Base-by-base conservation (phyloP, 2,113 vertebrate species). In the Cairina moschata region DNA sequence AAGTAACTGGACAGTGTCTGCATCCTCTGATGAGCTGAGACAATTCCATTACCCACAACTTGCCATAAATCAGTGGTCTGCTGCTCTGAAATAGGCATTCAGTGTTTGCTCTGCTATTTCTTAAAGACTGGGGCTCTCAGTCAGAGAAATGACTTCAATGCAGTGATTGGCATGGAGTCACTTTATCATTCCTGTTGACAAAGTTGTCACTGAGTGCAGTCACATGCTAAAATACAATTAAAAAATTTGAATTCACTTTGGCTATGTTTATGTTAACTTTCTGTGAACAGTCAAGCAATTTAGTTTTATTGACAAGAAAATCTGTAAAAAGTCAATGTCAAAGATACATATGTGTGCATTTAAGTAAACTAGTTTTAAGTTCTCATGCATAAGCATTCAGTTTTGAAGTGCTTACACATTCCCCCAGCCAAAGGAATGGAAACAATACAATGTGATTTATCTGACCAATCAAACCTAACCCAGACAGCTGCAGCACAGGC, bases 371-470 rank as follows among this genome's bases (percentile, higher is more conserved):
- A 86, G 95, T 73, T 95, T 77, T 90, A 93, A 88, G 82, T 95
- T 95, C 91, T 94, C 87, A 91, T 94, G 91, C 95, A 96, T 95
- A 94, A 95, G 93, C 85, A 93, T 92, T 96, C 79, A 62, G 91
- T 96, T 96, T 90, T 94, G 91, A 96, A 95, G 90, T 96, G 93
- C 94, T 96, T 97, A 93, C 90, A 94, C 91, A 92, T 95, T 97
- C 71, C 55, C 82, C 14, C 84, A 95, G 93, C 87, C 87, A 95
- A 93, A 94, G 93, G 95, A 94, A 95, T 96, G 95, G 96, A 95
- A 97, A 97, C 93, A 91, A 96, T 96, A 96, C 90, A 63, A 83
- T 92, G 90, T 96, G 95, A 97, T 97, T 96, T 96, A 96, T 97
- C 95, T 96, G 94, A 94, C 95, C 96, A 95, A 92, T 88, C 96